Evolutionary conservation across 2,888 invertebrate genomes (phyloP), one percentile per base, ranked within the genome.

Genomic region (Pristionchus mayeri): DNA sequence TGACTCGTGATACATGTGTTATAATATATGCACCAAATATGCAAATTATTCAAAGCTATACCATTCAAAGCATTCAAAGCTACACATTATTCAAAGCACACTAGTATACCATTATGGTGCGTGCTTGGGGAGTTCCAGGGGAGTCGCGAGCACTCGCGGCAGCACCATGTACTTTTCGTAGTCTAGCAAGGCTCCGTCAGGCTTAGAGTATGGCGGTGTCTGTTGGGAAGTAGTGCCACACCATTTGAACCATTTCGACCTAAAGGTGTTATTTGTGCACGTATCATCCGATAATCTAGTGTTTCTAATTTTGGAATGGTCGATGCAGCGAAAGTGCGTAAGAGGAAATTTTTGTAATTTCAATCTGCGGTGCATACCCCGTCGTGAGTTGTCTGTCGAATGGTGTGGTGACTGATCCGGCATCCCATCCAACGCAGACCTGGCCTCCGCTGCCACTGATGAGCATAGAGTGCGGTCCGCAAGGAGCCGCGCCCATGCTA

Each of bases 131-230:
- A 54, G 7, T 63, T 11, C 6, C 27, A 63, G 13, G 3, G 63
- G 63, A 30, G 63, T 63, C 2, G 34, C 63, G 2, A 63, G 63
- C 18, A 63, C 63, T 34, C 63, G 30, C 63, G 63, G 63, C 3
- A 63, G 63, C 34, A 63, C 63, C 63, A 63, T 63, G 63, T 34
- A 63, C 13, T 34, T 34, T 34, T 63, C 34, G 63, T 63, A 63
- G 2, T 4, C 6, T 3, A 63, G 63, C 11, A 34, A n/a, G 16
- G 11, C 16, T 3, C 63, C 63, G 34, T 11, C 11, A 16, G 9
- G 11, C 3, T 9, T 27, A 13, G n/a, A n/a, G 16, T 11, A 52
- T 11, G n/a, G n/a, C n/a, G n/a, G n/a, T n/a, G n/a, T n/a, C n/a
- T 57, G 13, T 6, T n/a, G 4, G 1, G 57, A 24, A 9, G 11